Conservation (phyloP, 2,797 vertebrate genomes). For the Catharus ustulatus region DNA sequence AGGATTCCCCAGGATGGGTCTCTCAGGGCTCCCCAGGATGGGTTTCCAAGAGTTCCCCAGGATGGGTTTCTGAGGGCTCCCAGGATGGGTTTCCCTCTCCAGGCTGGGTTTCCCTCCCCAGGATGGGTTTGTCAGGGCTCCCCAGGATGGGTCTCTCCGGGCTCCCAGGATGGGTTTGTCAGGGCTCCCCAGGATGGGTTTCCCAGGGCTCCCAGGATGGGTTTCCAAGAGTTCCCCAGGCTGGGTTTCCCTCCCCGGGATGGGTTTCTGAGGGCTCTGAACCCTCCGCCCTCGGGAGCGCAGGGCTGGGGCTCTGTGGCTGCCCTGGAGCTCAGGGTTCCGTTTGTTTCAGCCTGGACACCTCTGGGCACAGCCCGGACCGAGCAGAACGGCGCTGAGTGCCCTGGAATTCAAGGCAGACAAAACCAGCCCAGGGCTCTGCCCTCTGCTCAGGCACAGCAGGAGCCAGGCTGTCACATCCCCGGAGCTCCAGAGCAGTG, state of each 20-base stretch:
- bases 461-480: fast-evolving
- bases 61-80: too few species aligned
- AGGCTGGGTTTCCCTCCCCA: too few species aligned
- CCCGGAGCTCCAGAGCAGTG: background rate
- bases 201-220: too few species aligned
- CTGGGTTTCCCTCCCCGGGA: too few species aligned
- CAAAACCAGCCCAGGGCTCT: background rate
- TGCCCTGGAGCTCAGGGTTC: background rate
- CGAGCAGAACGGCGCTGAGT: fast-evolving
- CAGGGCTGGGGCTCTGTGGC: background rate
- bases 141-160: too few species aligned
- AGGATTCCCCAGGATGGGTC: too few species aligned
- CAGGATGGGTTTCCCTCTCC: too few species aligned
- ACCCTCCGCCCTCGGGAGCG: background rate
- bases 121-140: too few species aligned
- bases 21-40: too few species aligned
- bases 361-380: background rate
- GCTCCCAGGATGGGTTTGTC: too few species aligned
- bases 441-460: background rate
- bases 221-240: too few species aligned
- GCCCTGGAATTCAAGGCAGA: background rate
- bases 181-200: too few species aligned
- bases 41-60: background rate
- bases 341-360: background rate
- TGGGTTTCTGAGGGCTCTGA: background rate